phyloP scores from a whole-genome alignment of 2,888 invertebrate species.

The Hipparchia sbordonii region DNA sequence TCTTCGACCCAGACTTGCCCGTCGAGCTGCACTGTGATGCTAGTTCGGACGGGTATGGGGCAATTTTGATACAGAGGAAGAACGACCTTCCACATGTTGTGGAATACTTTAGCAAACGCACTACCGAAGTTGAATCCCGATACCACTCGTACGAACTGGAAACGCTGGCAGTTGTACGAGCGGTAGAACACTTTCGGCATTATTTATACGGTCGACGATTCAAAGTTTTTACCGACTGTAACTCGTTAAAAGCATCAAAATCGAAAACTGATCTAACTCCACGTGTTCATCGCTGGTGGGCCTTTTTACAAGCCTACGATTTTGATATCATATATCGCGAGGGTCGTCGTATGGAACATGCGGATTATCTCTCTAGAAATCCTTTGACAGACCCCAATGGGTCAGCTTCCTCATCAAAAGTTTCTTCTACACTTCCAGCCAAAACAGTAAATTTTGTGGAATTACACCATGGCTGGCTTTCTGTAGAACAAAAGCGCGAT shows the following conservation, averaged over 20 bases:
- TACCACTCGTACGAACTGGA: constrained; percentile 46
- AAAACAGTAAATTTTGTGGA: constrained; percentile 28
- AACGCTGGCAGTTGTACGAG: constrained; percentile 44
- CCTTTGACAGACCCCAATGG: constrained; percentile 23
- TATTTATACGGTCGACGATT: constrained; percentile 28
- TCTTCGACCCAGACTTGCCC: constrained; percentile 37
- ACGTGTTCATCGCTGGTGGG: constrained; percentile 47
- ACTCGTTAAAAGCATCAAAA: constrained; percentile 36
- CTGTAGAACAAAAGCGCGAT: constrained; percentile 44
- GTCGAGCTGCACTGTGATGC: constrained; percentile 42
- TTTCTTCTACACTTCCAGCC: neutral
- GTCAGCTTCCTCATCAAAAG: too few relatives aligned
- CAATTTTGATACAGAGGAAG: constrained; percentile 42
- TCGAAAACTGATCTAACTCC: constrained; percentile 45
- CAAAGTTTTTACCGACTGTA: constrained; percentile 30
- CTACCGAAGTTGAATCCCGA: constrained; percentile 37
- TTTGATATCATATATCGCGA: constrained; percentile 42
- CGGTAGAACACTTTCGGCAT: constrained; percentile 35
- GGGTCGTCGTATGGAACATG: constrained; percentile 44
- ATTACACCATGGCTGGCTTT: constrained; percentile 42
- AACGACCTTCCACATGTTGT: constrained; percentile 39
- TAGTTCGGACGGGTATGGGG: constrained; percentile 39
- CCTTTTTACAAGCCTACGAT: constrained; percentile 40
- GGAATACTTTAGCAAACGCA: constrained; percentile 44
- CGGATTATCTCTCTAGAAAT: constrained; percentile 42